Evolutionary conservation across 2,797 vertebrate species (phyloP).

Genomic region (Lepilemur ruficaudatus): DNA sequence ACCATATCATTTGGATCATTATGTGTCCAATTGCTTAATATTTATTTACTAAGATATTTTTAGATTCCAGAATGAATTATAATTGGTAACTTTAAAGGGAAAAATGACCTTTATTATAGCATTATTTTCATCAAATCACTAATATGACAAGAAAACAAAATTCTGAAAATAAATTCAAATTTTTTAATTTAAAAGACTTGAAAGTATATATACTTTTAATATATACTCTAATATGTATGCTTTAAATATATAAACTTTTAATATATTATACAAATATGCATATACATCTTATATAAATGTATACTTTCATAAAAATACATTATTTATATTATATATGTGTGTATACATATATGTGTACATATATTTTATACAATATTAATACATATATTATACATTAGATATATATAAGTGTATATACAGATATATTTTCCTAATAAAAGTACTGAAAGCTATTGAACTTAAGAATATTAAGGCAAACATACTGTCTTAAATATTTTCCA

Average conservation of each 20-base stretch:
- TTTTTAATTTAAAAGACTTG: background rate
- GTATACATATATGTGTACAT: background rate
- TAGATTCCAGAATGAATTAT: background rate
- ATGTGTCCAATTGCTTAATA: background rate
- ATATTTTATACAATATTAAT: background rate
- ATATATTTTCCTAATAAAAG: background rate
- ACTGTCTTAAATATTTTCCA: background rate
- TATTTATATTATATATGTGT: background rate
- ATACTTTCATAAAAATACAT: background rate
- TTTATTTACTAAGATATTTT: background rate
- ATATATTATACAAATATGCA: background rate
- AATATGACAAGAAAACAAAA: background rate
- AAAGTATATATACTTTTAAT: background rate
- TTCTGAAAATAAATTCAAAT: background rate
- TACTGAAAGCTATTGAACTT: background rate
- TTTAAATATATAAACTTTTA: background rate
- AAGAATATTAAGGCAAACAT: background rate
- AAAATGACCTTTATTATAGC: background rate
- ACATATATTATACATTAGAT: background rate
- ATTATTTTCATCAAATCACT: background rate
- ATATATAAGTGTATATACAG: background rate
- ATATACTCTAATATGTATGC: background rate
- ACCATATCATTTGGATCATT: background rate
- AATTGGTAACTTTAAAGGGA: background rate
- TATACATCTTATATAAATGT: background rate